Conservation (phyloP, 2,797 vertebrate species). For the Enteromius anoplus region DNA sequence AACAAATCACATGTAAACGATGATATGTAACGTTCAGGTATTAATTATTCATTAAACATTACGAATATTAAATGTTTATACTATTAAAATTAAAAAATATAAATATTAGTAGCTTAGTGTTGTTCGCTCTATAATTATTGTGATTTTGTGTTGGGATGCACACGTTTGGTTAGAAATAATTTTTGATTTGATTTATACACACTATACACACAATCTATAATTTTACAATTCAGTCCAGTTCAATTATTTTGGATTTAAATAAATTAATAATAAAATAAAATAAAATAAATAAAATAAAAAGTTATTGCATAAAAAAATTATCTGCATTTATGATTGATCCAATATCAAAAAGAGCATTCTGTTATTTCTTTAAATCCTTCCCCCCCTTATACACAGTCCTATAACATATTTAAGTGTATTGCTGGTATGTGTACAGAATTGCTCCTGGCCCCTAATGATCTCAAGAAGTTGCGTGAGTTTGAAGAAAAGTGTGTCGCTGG, state of each 20-base stretch:
- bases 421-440: constrained; percentile 78
- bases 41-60: not conserved
- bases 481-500: constrained; percentile 90
- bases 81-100: not conserved
- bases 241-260: no score
- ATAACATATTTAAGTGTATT: not conserved
- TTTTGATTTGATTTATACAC: not conserved
- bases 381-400: not conserved
- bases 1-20: not conserved
- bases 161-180: not conserved
- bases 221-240: not conserved
- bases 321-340: not conserved
- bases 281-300: no score
- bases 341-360: not conserved
- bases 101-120: not conserved
- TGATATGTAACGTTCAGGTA: not conserved
- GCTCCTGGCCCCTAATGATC: constrained; percentile 85
- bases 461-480: constrained; percentile 93
- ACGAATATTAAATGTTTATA: not conserved
- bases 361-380: not conserved
- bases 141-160: not conserved
- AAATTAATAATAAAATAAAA: no score
- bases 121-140: not conserved
- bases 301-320: not conserved
- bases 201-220: not conserved